These are phyloP conservation scores for Erythrocercus mccallii DNA, from an alignment of 2,113 vertebrate species.

Conservation along the genomic window DNA sequence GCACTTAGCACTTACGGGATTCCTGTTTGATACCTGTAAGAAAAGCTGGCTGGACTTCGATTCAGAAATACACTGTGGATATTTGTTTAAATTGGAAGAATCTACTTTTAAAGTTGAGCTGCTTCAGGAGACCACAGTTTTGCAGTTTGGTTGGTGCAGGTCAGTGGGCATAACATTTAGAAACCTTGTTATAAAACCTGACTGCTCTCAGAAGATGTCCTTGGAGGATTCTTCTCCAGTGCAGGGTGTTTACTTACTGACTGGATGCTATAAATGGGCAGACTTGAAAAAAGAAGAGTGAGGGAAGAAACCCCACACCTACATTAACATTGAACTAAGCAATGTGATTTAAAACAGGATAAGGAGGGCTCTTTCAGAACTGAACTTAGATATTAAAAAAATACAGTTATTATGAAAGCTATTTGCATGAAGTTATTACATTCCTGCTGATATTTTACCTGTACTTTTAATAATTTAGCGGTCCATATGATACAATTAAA, in stretches of 20 bases:
- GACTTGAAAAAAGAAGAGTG: not conserved
- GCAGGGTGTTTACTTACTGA: not conserved
- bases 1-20: fast-evolving
- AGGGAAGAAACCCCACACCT: not conserved
- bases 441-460: not conserved
- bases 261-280: not conserved
- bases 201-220: not conserved
- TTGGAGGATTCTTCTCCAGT: not conserved
- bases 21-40: not conserved
- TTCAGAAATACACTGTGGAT: not conserved
- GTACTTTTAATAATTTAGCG: not conserved
- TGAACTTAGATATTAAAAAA: not conserved
- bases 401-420: not conserved
- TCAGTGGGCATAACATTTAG: not conserved
- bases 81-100: not conserved
- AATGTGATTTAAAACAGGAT: not conserved
- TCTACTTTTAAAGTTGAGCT: not conserved
- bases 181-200: not conserved
- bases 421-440: not conserved
- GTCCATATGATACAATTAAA: not conserved
- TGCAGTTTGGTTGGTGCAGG: not conserved
- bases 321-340: not conserved
- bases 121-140: not conserved
- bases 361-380: not conserved
- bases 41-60: not conserved